Evolutionary conservation across 1,140 invertebrate genomes (phyloP), one percentile per base, ranked within the genome.

Genomic region (Aleiodes sp.): DNA sequence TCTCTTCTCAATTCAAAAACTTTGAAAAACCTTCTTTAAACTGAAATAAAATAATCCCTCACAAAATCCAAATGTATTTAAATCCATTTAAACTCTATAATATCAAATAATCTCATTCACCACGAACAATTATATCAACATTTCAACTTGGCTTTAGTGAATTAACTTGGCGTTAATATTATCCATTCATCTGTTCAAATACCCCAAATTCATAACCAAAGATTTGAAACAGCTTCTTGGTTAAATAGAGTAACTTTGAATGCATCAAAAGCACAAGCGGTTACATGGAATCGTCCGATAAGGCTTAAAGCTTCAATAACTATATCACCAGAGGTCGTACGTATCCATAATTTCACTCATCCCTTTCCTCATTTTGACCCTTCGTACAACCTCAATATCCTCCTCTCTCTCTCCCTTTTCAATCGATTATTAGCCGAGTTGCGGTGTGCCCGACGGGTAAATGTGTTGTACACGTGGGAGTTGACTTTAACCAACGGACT

Each of bases 121-220:
- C n/a, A n/a, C n/a, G n/a, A n/a, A n/a, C n/a, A n/a, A n/a, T n/a
- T n/a, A n/a, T n/a, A n/a, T n/a, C n/a, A n/a, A n/a, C n/a, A n/a
- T n/a, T n/a, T n/a, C n/a, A n/a, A n/a, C n/a, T n/a, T n/a, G n/a
- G n/a, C n/a, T n/a, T n/a, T n/a, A 9, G 56, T 37, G 64, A 43
- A 65, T 71, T 68, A 35, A 63, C 57, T 68, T 71, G 65, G 68
- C 70, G 39, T 43, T 69, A 65, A 67, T 61, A 65, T 62, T 65
- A n/a, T 16, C 12, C 7, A 43, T 43, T 43, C n/a, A n/a, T 43
- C 39, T 16, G 19, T 16, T 43, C 19, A 43, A 43, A 43, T 52
- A 52, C 19, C 1, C 46, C 46, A 52, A 52, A 24, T 52, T n/a
- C n/a, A n/a, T n/a, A n/a, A n/a, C n/a, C n/a, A 21, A 24, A 16